These are phyloP conservation scores for Cephalopterus ornatus DNA, from an alignment of 2,113 vertebrate genomes.

Conservation along the genomic window DNA sequence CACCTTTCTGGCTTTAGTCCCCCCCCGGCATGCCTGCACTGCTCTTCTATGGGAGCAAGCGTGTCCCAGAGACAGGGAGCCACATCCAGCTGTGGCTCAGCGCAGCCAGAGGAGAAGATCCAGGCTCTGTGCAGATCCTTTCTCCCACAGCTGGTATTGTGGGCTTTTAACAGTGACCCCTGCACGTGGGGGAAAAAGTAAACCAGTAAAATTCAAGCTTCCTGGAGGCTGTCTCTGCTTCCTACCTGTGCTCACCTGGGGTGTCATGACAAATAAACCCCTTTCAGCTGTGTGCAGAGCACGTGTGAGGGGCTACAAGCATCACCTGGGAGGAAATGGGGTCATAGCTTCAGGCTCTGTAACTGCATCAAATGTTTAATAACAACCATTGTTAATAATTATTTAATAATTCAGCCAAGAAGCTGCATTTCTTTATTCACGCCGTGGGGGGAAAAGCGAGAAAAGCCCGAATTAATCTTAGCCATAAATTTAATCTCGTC, in stretches of 20 bases:
- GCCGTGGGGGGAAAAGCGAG: not conserved
- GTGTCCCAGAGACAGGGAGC: not conserved
- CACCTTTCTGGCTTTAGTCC: not conserved
- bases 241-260: not conserved
- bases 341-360: not conserved
- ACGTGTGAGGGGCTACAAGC: not conserved
- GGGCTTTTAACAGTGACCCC: not conserved
- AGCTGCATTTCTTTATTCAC: not conserved
- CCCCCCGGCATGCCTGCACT: not conserved
- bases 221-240: not conserved
- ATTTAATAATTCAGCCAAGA: not conserved
- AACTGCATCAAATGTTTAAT: not conserved
- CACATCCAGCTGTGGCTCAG: fast-evolving
- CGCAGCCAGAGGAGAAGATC: not conserved
- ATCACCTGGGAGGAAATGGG: not conserved
- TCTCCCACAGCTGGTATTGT: not conserved
- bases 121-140: not conserved
- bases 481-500: not conserved
- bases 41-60: not conserved
- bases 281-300: not conserved
- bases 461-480: not conserved
- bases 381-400: not conserved
- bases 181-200: fast-evolving
- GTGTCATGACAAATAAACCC: not conserved
- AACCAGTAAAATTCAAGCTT: not conserved